These are phyloP conservation scores for Smutsia gigantea DNA, from an alignment of 2,797 vertebrate species.

Conservation along the genomic window DNA sequence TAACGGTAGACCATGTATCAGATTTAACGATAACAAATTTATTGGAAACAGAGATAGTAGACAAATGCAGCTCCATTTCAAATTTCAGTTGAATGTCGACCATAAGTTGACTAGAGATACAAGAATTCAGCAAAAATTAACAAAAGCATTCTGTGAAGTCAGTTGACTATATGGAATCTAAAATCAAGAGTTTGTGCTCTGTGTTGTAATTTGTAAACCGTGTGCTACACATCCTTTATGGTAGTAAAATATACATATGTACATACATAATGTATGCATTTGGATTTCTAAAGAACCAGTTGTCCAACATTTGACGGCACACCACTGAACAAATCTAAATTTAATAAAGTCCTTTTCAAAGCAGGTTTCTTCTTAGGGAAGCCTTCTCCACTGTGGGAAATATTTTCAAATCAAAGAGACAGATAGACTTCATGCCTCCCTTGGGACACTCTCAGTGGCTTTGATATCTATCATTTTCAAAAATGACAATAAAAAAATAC, in stretches of 20 bases:
- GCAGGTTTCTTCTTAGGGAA: neutral
- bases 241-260: neutral
- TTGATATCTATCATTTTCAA: neutral
- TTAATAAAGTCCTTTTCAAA: constrained; percentile 8
- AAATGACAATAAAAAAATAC: neutral
- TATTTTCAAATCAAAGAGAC: neutral
- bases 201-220: neutral
- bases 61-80: neutral
- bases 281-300: constrained; percentile 11
- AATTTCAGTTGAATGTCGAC: neutral
- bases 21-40: neutral
- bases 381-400: neutral
- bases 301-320: neutral
- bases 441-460: neutral
- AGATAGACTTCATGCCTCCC: neutral
- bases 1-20: neutral
- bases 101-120: neutral
- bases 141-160: neutral
- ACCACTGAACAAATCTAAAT: neutral
- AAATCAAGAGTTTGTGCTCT: neutral
- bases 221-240: neutral
- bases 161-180: neutral
- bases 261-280: neutral
- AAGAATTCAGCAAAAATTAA: neutral
- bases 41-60: neutral